Evolutionary conservation across 2,888 invertebrate species (phyloP).

Genomic region (Trachelus stipa): DNA sequence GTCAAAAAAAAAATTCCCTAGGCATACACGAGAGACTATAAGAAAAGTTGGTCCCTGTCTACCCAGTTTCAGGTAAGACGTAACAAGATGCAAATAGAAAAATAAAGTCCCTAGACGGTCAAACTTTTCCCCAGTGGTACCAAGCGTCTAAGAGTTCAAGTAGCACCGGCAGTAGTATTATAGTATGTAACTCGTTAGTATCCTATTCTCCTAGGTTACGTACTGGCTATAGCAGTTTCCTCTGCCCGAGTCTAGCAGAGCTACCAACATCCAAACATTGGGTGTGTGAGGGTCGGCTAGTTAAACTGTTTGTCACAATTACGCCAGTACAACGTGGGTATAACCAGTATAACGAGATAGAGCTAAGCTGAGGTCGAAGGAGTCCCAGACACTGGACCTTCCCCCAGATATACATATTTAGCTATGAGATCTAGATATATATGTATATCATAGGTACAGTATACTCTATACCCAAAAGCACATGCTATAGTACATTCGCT

Average conservation of each 20-base stretch:
- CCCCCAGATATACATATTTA: not conserved
- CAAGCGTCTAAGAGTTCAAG: not conserved
- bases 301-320: constrained; percentile 11
- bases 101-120: not conserved
- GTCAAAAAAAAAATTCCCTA: not conserved
- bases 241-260: not conserved
- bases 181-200: not conserved
- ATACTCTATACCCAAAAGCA: not conserved
- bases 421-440: not conserved
- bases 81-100: not conserved
- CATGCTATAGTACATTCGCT: not conserved
- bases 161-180: not conserved
- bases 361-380: constrained; percentile 2
- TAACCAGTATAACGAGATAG: constrained; percentile 5
- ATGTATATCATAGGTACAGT: not conserved
- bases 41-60: not conserved
- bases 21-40: not conserved
- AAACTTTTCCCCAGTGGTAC: not conserved
- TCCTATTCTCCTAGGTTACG: not conserved
- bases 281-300: not conserved
- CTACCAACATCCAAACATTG: not conserved
- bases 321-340: constrained; percentile 5
- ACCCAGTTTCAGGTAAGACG: not conserved
- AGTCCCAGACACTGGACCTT: not conserved
- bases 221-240: not conserved